These are phyloP conservation scores for Heliconius sara DNA, from an alignment of 2,888 invertebrate species.

Conservation along the genomic window DNA sequence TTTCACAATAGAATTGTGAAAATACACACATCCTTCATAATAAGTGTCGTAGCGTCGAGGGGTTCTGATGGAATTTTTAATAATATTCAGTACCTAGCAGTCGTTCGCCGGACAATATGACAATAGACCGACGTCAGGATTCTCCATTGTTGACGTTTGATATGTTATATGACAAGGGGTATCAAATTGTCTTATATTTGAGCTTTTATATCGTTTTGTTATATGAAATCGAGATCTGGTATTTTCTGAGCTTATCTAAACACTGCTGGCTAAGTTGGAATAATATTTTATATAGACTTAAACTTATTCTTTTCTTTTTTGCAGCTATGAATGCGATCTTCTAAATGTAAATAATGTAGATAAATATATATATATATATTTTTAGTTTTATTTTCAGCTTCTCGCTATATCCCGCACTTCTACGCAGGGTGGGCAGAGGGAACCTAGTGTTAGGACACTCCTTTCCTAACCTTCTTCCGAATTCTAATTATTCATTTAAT, in stretches of 20 bases:
- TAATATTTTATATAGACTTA: background rate
- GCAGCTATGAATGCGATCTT: background rate
- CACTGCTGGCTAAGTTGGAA: background rate
- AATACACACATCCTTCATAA: slow-evolving; percentile 17
- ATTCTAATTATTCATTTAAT: too few species aligned
- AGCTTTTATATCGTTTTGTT: background rate
- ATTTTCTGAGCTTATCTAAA: slow-evolving; percentile 2
- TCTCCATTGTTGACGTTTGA: slow-evolving; percentile 44
- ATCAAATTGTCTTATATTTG: slow-evolving; percentile 26
- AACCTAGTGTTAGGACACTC: too few species aligned
- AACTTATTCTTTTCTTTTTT: background rate
- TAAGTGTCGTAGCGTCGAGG: slow-evolving; percentile 36
- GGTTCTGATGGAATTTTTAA: slow-evolving; percentile 45
- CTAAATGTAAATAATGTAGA: too few species aligned
- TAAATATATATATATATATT: too few species aligned
- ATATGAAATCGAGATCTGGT: slow-evolving; percentile 6
- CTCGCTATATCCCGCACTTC: too few species aligned
- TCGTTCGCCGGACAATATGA: slow-evolving; percentile 40
- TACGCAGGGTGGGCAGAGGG: too few species aligned
- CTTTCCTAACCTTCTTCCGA: too few species aligned
- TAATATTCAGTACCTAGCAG: slow-evolving; percentile 41
- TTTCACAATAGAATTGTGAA: slow-evolving; percentile 7
- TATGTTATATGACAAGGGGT: slow-evolving; percentile 34
- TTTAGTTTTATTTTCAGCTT: too few species aligned
- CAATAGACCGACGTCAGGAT: slow-evolving; percentile 42